Evolutionary conservation across 2,888 invertebrate genomes (phyloP).

Genomic region (Adela reaumurella): DNA sequence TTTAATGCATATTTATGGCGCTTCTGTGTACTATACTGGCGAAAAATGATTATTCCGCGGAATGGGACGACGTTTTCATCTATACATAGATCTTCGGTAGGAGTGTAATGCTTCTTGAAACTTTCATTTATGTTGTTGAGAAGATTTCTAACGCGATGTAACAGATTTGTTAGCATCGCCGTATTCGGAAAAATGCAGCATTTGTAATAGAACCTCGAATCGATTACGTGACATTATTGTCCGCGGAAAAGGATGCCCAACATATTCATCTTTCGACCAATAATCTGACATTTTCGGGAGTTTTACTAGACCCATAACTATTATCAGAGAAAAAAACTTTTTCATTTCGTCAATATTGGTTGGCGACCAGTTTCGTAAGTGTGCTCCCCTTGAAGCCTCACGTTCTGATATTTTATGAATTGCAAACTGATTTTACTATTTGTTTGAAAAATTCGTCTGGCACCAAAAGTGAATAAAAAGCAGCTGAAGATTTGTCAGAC

Average conservation of each 20-base stretch:
- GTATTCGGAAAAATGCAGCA: conserved; percentile 19
- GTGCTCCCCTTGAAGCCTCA: too few relatives aligned
- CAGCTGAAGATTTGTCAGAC: conserved; percentile 7
- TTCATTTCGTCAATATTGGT: conserved; percentile 16
- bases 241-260: conserved; percentile 14
- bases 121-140: conserved; percentile 17
- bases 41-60: conserved; percentile 16
- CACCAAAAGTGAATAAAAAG: conserved; percentile 8
- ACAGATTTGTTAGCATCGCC: conserved; percentile 15
- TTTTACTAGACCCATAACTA: conserved; percentile 19
- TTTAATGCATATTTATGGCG: conserved; percentile 19
- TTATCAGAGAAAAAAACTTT: conserved; percentile 16
- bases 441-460: conserved; percentile 10
- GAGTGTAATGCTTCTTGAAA: conserved; percentile 12
- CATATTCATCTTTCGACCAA: conserved; percentile 16
- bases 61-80: conserved; percentile 20
- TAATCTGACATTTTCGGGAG: conserved; percentile 17
- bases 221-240: conserved; percentile 17
- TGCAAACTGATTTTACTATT: conserved; percentile 12
- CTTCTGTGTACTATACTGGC: conserved; percentile 17
- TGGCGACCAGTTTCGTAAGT: conserved; percentile 12
- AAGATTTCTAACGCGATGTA: conserved; percentile 14
- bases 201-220: conserved; percentile 17
- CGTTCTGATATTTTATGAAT: conserved; percentile 8
- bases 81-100: conserved; percentile 16